These are phyloP conservation scores for Prionailurus bengalensis DNA, from an alignment of 2,113 vertebrate genomes.

Conservation along the genomic window DNA sequence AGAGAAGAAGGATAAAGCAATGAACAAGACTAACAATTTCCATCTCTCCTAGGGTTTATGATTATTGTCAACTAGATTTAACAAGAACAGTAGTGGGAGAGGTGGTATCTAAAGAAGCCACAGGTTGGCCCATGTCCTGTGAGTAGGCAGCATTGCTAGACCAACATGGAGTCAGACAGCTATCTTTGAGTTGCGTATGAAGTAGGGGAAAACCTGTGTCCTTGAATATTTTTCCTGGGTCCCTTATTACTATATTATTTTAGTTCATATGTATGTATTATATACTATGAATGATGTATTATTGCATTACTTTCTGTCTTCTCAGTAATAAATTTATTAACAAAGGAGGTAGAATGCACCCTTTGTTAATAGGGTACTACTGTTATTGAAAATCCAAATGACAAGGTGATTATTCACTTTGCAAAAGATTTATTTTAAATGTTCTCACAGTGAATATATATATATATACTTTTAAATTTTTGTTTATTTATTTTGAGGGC, in stretches of 20 bases:
- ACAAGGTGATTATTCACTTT: neutral
- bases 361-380: neutral
- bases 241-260: neutral
- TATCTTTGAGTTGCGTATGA: neutral
- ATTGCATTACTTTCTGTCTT: neutral
- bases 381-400: neutral
- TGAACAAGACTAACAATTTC: neutral
- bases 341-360: neutral
- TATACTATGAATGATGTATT: neutral
- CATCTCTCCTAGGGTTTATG: neutral
- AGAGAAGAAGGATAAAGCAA: constrained; percentile 27
- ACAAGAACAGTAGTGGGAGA: neutral
- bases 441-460: neutral
- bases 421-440: constrained; percentile 10
- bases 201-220: neutral
- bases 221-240: neutral
- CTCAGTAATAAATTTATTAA: neutral
- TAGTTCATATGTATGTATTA: neutral
- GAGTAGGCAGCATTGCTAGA: neutral
- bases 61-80: neutral
- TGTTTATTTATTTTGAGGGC: too few species aligned
- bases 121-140: neutral
- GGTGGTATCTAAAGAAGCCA: neutral
- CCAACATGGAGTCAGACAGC: neutral
- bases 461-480: too few species aligned